phyloP scores from a whole-genome alignment of 2,797 vertebrate genomes.

The Benthosema pterotum region DNA sequence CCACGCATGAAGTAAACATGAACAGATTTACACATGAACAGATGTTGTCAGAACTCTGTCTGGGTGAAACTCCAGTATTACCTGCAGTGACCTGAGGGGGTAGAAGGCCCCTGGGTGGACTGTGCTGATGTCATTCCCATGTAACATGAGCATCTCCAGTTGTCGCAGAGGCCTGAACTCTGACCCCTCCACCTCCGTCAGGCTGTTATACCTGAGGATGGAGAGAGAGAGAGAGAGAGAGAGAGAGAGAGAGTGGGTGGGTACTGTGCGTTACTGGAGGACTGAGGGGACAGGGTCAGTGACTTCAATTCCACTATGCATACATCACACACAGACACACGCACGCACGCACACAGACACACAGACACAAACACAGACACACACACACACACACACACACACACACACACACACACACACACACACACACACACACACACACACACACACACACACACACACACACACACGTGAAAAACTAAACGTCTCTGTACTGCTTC shows the following conservation, averaged over 20 bases:
- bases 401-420: no score
- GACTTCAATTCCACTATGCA: not conserved
- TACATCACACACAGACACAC: not conserved
- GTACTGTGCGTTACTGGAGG: not conserved
- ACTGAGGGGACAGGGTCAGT: not conserved
- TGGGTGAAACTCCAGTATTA: no score
- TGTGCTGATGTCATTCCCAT: conserved; percentile 81
- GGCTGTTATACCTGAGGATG: conserved; percentile 82
- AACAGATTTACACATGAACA: no score
- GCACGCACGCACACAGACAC: no score
- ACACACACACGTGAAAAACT: not conserved
- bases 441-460: not conserved
- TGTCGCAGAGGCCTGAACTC: conserved; percentile 75
- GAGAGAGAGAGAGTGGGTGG: conserved; percentile 12
- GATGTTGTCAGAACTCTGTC: no score
- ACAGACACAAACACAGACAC: no score
- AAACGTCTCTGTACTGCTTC: no score
- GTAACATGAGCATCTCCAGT: conserved; percentile 86
- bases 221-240: conserved; percentile 14
- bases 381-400: not conserved
- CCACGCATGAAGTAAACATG: no score
- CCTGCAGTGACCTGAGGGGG: conserved; percentile 81
- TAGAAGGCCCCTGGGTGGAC: conserved; percentile 79
- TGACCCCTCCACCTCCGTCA: conserved; percentile 74
- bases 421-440: not conserved